Evolutionary conservation across 2,113 vertebrate species (phyloP), one percentile per base, ranked within the genome.

Genomic region (Dendropsophus ebraccatus): DNA sequence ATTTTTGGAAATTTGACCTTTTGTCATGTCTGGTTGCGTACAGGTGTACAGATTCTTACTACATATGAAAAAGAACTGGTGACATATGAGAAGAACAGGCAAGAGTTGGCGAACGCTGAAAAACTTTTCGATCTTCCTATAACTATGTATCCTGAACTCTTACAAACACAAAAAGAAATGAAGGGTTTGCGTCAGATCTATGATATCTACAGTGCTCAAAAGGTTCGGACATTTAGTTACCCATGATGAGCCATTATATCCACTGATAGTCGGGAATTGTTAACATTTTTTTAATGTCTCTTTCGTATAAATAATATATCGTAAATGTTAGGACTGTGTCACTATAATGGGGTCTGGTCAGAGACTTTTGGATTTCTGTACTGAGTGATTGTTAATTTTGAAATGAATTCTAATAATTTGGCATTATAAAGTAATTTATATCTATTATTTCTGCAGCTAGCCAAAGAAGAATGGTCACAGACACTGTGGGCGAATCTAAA

Each of bases 401-500:
- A 41, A 5, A 41, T 41, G 8, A 41, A 41, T 41, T 41, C 41
- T 41, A 41, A 41, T 41, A 41, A 41, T 5, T 41, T 3, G 3
- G 8, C 41, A 41, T 41, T n/a, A n/a, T n/a, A n/a, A n/a, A n/a
- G n/a, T n/a, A n/a, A n/a, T n/a, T n/a, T 23, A 56, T 1, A 25
- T 2, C 7, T 37, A 62, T 25, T 62, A 2, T 45, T 28, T 45
- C 14, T 81, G 87, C 74, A 99, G 98, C 90, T 87, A 14, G 96
- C 97, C 56, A 98, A 98, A 89, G 88, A 94, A 14, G 93, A 97
- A 70, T 99, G 98, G 98, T 97, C 98, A 32, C 95, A 96, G 93
- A 97, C 96, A 0, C 92, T 99, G 52, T 99, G 98, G 98, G 90
- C 91, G 84, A 93, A 99, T 91, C 94, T 99, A 79, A 93, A 97